Conservation (phyloP, 1,140 invertebrate species). For the Trachelipus rathkii region DNA sequence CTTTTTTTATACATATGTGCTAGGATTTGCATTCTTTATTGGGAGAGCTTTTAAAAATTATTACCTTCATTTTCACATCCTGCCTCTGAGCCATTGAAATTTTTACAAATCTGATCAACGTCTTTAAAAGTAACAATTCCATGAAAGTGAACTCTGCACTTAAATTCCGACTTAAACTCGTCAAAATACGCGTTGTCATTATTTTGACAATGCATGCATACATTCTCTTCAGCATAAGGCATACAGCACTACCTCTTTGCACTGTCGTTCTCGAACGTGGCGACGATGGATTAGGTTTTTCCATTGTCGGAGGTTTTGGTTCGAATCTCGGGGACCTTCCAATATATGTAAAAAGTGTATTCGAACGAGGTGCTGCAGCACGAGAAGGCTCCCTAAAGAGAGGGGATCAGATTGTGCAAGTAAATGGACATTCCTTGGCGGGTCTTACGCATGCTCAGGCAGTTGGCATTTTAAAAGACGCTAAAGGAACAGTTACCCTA, state of each 20-base stretch:
- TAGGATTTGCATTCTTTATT: too few relatives aligned
- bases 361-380: slow-evolving; percentile 68
- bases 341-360: slow-evolving; percentile 78
- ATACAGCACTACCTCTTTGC: slow-evolving; percentile 35
- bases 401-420: slow-evolving; percentile 60
- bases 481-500: slow-evolving; percentile 57
- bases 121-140: too few relatives aligned
- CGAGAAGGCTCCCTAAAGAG: slow-evolving; percentile 61
- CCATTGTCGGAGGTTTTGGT: slow-evolving; percentile 72
- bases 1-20: too few relatives aligned
- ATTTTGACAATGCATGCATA: too few relatives aligned
- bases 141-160: too few relatives aligned
- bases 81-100: too few relatives aligned
- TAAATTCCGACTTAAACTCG: too few relatives aligned
- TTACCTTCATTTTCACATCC: too few relatives aligned
- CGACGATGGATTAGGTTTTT: slow-evolving; percentile 70
- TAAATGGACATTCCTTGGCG: slow-evolving; percentile 56
- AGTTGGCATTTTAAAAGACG: slow-evolving; percentile 59
- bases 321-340: slow-evolving; percentile 71
- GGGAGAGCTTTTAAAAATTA: too few relatives aligned
- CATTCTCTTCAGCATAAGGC: too few relatives aligned
- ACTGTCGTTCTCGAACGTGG: slow-evolving; percentile 65
- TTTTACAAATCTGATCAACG: too few relatives aligned
- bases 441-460: slow-evolving; percentile 61
- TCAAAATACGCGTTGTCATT: too few relatives aligned